phyloP scores from a whole-genome alignment of 2,113 vertebrate genomes.

The Onychostoma macrolepis region DNA sequence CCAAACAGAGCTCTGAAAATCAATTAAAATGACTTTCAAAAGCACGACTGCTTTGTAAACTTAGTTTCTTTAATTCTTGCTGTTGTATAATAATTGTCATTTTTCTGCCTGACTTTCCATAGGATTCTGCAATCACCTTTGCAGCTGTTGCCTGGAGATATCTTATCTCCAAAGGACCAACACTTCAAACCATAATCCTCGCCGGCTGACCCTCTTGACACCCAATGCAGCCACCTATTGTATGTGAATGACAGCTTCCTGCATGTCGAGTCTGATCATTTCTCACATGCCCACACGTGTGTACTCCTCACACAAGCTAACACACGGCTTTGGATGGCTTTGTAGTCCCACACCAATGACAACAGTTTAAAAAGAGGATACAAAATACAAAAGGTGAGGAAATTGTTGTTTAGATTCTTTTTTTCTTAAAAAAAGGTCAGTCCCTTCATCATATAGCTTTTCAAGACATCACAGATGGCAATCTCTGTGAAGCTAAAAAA shows the following conservation, averaged over 20 bases:
- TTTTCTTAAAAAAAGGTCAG: constrained; percentile 39
- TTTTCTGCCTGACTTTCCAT: background rate
- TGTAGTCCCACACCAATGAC: background rate
- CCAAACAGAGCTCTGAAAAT: background rate
- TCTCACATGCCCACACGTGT: constrained; percentile 7
- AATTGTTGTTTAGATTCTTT: constrained; percentile 19
- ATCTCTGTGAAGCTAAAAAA: background rate
- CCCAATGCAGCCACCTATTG: background rate
- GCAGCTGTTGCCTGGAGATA: constrained; percentile 2
- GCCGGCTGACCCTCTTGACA: constrained; percentile 20
- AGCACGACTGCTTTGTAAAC: background rate
- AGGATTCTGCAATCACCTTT: constrained; percentile 7
- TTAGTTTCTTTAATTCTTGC: background rate
- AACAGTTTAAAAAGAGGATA: background rate
- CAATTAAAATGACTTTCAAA: background rate
- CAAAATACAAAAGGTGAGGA: background rate
- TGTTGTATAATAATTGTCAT: background rate
- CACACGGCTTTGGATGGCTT: background rate
- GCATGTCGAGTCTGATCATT: background rate
- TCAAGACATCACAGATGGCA: background rate
- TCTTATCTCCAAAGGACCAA: constrained; percentile 11
- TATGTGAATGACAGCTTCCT: constrained; percentile 19
- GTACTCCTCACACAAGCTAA: background rate
- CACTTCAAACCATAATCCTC: constrained; percentile 1
- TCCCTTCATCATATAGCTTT: constrained; percentile 10